Evolutionary conservation across 2,113 vertebrate genomes (phyloP).

Genomic region (Phaethon lepturus): DNA sequence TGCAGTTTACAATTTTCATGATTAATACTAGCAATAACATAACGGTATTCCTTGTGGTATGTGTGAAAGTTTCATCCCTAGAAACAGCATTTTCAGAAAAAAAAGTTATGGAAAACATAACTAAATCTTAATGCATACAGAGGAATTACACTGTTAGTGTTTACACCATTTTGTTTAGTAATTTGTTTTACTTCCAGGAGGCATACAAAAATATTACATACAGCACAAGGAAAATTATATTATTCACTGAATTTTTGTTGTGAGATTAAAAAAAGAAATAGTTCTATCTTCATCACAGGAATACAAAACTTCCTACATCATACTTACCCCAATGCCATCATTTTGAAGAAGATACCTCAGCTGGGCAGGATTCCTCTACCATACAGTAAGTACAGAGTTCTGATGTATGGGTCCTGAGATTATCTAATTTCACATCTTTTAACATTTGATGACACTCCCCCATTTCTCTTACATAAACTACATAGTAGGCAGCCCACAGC

Average conservation of each 20-base stretch:
- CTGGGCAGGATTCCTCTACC: neutral
- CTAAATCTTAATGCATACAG: neutral
- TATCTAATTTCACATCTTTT: neutral
- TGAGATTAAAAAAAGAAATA: neutral
- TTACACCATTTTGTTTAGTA: neutral
- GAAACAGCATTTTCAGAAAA: neutral
- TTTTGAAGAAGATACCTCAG: neutral
- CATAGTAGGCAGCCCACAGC: neutral
- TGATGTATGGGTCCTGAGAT: neutral
- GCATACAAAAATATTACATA: neutral
- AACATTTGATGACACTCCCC: neutral
- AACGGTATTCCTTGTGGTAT: neutral
- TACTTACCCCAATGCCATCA: rapidly evolving
- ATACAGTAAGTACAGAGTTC: neutral
- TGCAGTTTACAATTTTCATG: neutral
- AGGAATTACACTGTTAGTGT: neutral
- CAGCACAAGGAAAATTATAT: neutral
- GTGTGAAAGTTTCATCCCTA: neutral
- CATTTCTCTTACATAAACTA: neutral
- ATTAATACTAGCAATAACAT: neutral
- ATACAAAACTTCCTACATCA: neutral
- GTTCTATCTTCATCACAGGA: neutral
- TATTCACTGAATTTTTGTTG: neutral
- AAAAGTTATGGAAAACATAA: neutral
- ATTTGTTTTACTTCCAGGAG: neutral